phyloP scores from a whole-genome alignment of 2,113 vertebrate genomes.

The Mesembrinibis cayennensis region DNA sequence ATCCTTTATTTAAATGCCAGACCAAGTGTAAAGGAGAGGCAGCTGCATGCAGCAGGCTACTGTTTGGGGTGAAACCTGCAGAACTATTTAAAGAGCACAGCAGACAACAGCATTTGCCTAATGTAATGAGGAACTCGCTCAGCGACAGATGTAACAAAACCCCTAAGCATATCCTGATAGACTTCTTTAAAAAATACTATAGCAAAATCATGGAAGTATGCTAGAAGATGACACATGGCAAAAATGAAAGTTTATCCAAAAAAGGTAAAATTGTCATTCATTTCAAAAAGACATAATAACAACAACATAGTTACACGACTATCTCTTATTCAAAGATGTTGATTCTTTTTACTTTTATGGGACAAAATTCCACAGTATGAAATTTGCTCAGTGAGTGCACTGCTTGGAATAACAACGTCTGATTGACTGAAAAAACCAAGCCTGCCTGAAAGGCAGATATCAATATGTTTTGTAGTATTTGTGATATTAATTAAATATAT shows the following conservation, averaged over 20 bases:
- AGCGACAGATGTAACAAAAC: fast-evolving
- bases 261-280: neutral
- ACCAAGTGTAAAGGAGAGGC: neutral
- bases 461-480: neutral
- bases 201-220: neutral
- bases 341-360: neutral
- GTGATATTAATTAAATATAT: neutral
- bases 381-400: neutral
- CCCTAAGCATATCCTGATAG: neutral
- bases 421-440: neutral
- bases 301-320: neutral
- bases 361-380: no score
- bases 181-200: neutral
- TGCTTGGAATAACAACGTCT: neutral
- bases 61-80: neutral
- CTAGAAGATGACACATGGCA: neutral
- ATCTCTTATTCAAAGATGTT: neutral
- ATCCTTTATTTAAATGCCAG: neutral
- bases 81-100: neutral
- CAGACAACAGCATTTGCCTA: neutral
- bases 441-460: neutral
- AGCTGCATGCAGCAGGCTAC: neutral
- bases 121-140: neutral
- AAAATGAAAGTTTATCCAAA: neutral
- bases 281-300: neutral